phyloP scores from a whole-genome alignment of 1,140 invertebrate species.

The Matsumurasca onukii region DNA sequence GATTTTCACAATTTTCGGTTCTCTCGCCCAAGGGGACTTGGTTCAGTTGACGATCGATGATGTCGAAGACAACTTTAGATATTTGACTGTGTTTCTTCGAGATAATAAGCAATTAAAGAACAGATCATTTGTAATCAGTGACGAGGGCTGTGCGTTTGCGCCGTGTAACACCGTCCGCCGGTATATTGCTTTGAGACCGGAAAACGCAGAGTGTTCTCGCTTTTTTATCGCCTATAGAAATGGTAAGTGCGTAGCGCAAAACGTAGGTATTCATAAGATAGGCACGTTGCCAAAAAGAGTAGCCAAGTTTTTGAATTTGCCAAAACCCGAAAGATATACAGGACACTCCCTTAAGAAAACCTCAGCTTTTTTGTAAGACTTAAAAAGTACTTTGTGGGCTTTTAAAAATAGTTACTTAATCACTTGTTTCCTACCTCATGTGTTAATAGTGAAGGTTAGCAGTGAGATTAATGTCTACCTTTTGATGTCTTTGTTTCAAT shows the following conservation, averaged over 20 bases:
- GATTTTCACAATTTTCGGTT: neutral
- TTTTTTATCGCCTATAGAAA: slow-evolving; percentile 14
- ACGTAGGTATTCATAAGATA: slow-evolving; percentile 20
- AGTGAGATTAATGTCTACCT: too few species aligned
- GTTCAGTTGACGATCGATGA: neutral
- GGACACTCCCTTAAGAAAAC: slow-evolving; percentile 2
- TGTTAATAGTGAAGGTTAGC: too few species aligned
- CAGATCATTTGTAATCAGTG: neutral
- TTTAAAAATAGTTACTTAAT: too few species aligned
- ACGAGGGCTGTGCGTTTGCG: neutral
- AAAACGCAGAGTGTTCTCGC: neutral
- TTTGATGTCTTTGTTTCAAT: too few species aligned
- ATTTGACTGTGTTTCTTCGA: neutral
- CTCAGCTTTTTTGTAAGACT: too few species aligned
- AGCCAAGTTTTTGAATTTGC: slow-evolving; percentile 6
- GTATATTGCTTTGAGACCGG: neutral
- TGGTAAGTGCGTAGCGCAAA: slow-evolving; percentile 12
- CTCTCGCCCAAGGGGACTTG: neutral
- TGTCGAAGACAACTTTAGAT: slow-evolving; percentile 1
- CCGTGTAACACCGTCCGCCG: neutral
- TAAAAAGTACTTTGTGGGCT: too few species aligned
- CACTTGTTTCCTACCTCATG: too few species aligned
- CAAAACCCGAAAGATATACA: neutral
- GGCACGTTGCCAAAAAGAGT: slow-evolving; percentile 11
- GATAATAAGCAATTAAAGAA: neutral